Evolutionary conservation across 2,888 invertebrate species (phyloP), one percentile per base, ranked within the genome.

Genomic region (Xestia xanthographa): DNA sequence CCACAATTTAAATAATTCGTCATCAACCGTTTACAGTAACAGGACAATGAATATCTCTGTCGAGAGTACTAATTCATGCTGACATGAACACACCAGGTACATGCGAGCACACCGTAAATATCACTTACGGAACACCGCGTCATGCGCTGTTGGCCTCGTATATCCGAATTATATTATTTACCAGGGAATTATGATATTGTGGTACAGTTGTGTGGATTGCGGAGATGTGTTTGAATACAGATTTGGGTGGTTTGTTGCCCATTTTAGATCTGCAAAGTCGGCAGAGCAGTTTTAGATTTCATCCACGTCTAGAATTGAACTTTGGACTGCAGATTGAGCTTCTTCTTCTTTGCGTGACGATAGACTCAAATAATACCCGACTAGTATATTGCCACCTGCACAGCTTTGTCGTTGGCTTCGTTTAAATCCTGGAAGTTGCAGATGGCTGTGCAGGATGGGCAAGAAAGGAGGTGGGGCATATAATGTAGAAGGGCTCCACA

Each of bases 101-200:
- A 84, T 70, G 66, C 65, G 66, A 50, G 12, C 58, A 69, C 72
- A 66, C 72, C 73, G 84, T 85, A 86, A 86, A 85, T 85, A 75
- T 84, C 81, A 84, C 75, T 84, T 73, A 67, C 29, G 65, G 60
- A 66, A 73, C 70, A 82, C 43, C 75, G 48, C 72, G 75, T 82
- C 68, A 68, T 63, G 70, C 74, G 34, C 58, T 67, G 77, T 56
- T 85, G 66, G 41, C 65, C 67, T 82, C 84, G 80, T 84, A 82
- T 82, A 80, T 84, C 63, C 70, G 63, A 65, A 71, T 82, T 63
- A 85, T 66, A 69, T 78, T 48, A 85, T 71, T 82, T 78, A 72
- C 62, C 38, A 38, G n/a, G n/a, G 6, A 80, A 77, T 77, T 80
- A 38, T 77, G 41, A 72, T 53, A 76, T 72, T 82, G 50, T 43